Conservation (phyloP, 2,888 invertebrate species). For the Imbricaverruca yamaguchii region DNA sequence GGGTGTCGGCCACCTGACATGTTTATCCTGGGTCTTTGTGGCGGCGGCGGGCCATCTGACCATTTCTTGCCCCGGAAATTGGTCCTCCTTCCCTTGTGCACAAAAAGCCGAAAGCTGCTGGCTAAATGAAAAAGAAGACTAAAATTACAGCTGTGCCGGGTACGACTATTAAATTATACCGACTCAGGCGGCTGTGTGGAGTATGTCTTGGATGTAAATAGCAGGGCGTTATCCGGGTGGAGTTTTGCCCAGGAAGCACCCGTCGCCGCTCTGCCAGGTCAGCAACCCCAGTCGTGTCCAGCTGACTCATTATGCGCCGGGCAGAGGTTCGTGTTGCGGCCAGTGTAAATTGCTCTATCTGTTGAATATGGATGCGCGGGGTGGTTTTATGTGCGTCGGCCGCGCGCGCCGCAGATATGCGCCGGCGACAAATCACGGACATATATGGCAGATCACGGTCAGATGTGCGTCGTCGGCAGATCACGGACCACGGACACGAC, state of each 20-base stretch:
- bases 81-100: background rate
- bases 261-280: background rate
- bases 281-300: background rate
- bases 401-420: background rate
- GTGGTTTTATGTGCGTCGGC: background rate
- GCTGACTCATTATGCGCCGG: background rate
- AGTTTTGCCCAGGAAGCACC: background rate
- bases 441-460: too few relatives aligned
- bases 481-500: too few relatives aligned
- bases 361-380: background rate
- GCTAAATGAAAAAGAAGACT: constrained; percentile 8
- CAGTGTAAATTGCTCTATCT: background rate
- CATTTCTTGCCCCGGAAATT: background rate
- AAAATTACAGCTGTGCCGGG: background rate
- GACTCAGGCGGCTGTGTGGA: background rate
- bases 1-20: background rate
- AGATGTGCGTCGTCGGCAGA: too few relatives aligned
- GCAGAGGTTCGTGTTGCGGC: background rate
- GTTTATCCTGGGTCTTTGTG: background rate
- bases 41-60: background rate
- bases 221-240: background rate
- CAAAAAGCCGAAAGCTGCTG: background rate
- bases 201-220: background rate
- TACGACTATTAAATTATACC: background rate
- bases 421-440: too few relatives aligned